Evolutionary conservation across 2,113 vertebrate species (phyloP).

Genomic region (Prunella himalayana): DNA sequence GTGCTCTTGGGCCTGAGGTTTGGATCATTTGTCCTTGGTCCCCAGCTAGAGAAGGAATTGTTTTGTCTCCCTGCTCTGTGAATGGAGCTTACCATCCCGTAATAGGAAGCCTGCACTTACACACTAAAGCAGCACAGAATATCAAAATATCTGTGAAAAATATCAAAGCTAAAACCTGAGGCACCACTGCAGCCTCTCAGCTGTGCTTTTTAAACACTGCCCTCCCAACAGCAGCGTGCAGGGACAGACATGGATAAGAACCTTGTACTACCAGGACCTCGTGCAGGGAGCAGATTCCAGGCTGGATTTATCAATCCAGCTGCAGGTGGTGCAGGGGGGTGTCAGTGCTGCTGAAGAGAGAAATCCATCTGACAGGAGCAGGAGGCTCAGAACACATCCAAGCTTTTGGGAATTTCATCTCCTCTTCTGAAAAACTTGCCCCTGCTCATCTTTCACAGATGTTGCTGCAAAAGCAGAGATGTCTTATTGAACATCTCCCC

Average conservation of each 20-base stretch:
- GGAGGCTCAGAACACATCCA: not conserved
- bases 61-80: not conserved
- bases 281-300: not conserved
- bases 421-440: not conserved
- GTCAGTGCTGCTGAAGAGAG: not conserved
- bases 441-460: not conserved
- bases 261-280: not conserved
- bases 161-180: not conserved
- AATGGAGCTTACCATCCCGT: not conserved
- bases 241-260: not conserved
- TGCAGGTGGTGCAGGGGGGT: not conserved
- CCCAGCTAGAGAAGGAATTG: not conserved
- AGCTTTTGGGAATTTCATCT: not conserved
- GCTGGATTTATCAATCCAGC: not conserved
- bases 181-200: not conserved
- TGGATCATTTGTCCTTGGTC: not conserved
- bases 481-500: not conserved
- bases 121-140: not conserved
- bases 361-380: constrained; percentile 27
- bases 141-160: not conserved
- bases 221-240: not conserved
- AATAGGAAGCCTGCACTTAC: fast-evolving
- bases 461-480: not conserved
- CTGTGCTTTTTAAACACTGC: not conserved
- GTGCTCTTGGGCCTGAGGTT: not conserved